Evolutionary conservation across 2,888 invertebrate species (phyloP).

Genomic region (Drosophila multiciliata): DNA sequence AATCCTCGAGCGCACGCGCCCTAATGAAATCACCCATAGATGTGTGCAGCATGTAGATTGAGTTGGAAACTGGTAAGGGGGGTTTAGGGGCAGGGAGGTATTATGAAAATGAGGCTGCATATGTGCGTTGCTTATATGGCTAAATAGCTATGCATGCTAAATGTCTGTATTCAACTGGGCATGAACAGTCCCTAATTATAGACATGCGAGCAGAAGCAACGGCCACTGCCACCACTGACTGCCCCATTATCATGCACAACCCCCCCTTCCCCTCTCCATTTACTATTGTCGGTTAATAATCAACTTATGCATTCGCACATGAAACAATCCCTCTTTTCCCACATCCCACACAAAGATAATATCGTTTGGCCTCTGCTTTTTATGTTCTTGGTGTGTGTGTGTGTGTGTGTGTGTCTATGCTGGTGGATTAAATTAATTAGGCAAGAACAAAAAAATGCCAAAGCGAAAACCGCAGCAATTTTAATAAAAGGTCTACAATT

Average conservation of each 20-base stretch:
- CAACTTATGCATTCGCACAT: constrained; percentile 67
- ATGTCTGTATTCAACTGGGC: constrained; percentile 75
- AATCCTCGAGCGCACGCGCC: constrained; percentile 67
- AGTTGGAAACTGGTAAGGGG: background rate
- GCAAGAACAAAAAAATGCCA: constrained; percentile 48
- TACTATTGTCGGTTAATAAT: constrained; percentile 65
- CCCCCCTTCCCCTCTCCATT: background rate
- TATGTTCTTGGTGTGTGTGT: constrained; percentile 37
- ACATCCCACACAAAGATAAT: constrained; percentile 40
- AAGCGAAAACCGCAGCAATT: constrained; percentile 54
- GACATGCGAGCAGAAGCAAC: constrained; percentile 56
- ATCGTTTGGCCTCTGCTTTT: constrained; percentile 61
- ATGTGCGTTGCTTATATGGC: constrained; percentile 45
- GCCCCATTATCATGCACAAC: background rate
- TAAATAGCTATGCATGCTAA: constrained; percentile 76
- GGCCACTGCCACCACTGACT: background rate
- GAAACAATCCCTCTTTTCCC: constrained; percentile 8
- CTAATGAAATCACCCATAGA: constrained; percentile 59
- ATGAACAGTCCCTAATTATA: constrained; percentile 68
- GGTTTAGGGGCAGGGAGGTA: background rate
- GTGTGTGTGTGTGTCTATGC: constrained; percentile 1
- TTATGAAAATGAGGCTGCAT: constrained; percentile 31
- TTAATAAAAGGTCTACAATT: constrained; percentile 69
- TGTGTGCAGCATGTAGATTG: constrained; percentile 7
- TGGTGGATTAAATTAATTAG: constrained; percentile 67